Evolutionary conservation across 2,797 vertebrate genomes (phyloP), one percentile per base, ranked within the genome.

Genomic region (Semaprochilodus insignis): DNA sequence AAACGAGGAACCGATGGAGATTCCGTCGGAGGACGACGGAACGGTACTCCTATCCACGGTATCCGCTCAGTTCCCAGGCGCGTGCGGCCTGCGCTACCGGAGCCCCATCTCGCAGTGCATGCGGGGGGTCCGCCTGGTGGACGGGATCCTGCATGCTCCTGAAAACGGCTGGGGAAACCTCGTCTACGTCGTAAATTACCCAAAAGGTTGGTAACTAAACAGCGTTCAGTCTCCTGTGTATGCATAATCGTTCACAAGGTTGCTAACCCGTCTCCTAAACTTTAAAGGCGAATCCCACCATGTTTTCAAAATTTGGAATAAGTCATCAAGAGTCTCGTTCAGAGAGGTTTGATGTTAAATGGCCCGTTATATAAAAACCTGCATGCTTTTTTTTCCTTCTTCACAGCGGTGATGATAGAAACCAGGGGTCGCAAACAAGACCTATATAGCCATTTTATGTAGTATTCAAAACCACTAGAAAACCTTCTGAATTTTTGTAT

Each of bases 1-100:
- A 90, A 99, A 98, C 0, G 98, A 99, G 63, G 98, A 99, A 60
- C 98, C 98, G 34, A 99, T 99, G 92, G 98, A 99, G 92, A 99
- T 99, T 75, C 98, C 98, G 0, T 97, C 97, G 0, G 98, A 99
- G 87, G 98, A 99, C 6, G 98, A 99, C 52, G 98, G 98, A 14
- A 99, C 98, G 0, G 97, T 99, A 15, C 89, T 99, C 79, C 92
- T 99, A 0, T 99, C 98, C 11, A 99, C 97, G 0, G 97, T 99
- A 1, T 95, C 97, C 0, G 98, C 98, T 48, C 98, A 99, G 95
- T 99, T 99, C 81, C 98, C 98, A 0, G 98, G 98, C 0, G 97
- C 98, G 0, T 99, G 98, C 79, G 98, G 98, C 86, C 96, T 99
- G 10, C 96, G 97, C 7, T 99, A 97, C 94, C 88, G 98, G 82